A percentile compares a stretch with the other conserved stretches of the same genome.
These are phyloP conservation scores for Romanogobio albipinnatus DNA, from an alignment of 2,113 vertebrate species.

Conservation along the genomic window DNA sequence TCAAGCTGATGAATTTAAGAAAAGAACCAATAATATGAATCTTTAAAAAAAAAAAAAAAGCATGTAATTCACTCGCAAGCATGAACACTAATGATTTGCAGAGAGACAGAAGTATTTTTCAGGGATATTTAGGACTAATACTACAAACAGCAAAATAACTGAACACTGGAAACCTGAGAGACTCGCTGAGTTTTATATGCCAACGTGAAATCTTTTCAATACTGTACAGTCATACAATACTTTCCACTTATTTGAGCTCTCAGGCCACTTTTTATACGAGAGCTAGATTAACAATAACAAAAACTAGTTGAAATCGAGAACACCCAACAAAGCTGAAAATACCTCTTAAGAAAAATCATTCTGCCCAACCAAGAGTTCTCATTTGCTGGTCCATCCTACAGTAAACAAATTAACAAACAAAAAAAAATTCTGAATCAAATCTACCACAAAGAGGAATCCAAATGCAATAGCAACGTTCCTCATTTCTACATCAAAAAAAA, in stretches of 20 bases:
- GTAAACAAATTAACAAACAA: background rate
- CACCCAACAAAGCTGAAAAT: constrained; percentile 8
- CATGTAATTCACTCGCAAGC: background rate
- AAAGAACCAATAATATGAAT: background rate
- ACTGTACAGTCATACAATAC: constrained; percentile 25
- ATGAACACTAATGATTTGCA: constrained; percentile 23
- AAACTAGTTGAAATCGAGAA: background rate
- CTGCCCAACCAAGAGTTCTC: constrained; percentile 2
- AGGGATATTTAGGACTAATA: constrained; percentile 10
- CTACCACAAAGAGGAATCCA: background rate
- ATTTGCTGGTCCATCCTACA: background rate
- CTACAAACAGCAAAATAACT: constrained; percentile 32
- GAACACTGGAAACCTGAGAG: constrained; percentile 54
- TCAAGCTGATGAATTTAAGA: constrained; percentile 15
- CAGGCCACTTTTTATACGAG: constrained; percentile 10
- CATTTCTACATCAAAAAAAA: constrained; percentile 3
- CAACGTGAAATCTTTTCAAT: constrained; percentile 19
- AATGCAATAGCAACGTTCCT: background rate
- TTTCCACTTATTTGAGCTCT: constrained; percentile 6
- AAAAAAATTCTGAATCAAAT: background rate
- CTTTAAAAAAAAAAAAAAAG: background rate
- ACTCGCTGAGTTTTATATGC: constrained; percentile 37
- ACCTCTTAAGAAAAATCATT: constrained; percentile 4
- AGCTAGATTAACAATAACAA: constrained; percentile 22
- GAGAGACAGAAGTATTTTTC: constrained; percentile 9